Evolutionary conservation across 2,797 vertebrate species (phyloP).

Genomic region (Psittacula derbiana): DNA sequence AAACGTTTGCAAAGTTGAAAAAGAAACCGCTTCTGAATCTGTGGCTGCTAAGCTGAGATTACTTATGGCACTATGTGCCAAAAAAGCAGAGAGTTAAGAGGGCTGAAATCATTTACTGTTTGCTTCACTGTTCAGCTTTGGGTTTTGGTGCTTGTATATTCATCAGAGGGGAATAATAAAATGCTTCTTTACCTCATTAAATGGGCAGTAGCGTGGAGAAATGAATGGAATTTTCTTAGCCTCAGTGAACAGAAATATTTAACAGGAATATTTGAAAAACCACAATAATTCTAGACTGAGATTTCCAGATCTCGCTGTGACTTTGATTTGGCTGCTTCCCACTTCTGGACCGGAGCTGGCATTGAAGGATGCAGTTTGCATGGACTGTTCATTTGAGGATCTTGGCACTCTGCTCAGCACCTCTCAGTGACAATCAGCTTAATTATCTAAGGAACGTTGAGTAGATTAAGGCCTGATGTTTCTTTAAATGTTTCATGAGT

Average conservation of each 20-base stretch:
- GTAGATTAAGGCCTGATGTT: not conserved
- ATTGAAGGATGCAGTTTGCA: not conserved
- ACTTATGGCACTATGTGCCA: not conserved
- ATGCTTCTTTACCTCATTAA: conserved; percentile 39
- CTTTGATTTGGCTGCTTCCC: not conserved
- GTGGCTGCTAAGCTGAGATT: not conserved
- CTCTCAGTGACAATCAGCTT: not conserved
- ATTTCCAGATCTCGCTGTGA: not conserved
- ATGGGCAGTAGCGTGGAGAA: not conserved
- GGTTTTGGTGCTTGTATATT: not conserved
- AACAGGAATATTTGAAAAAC: not conserved
- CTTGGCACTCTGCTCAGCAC: not conserved
- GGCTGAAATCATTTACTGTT: conserved; percentile 25
- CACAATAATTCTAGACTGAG: not conserved
- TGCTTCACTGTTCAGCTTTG: not conserved
- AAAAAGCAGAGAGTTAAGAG: not conserved
- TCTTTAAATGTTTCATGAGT: not conserved
- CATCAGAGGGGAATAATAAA: conserved; percentile 30
- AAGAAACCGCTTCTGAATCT: not conserved
- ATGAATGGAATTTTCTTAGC: conserved; percentile 19
- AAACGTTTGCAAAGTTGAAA: not conserved
- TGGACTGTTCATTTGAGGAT: not conserved
- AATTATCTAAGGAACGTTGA: not conserved
- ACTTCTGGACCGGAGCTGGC: not conserved
- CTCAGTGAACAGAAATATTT: not conserved